Conservation (phyloP, 2,888 invertebrate genomes). For the Rutpela maculata region DNA sequence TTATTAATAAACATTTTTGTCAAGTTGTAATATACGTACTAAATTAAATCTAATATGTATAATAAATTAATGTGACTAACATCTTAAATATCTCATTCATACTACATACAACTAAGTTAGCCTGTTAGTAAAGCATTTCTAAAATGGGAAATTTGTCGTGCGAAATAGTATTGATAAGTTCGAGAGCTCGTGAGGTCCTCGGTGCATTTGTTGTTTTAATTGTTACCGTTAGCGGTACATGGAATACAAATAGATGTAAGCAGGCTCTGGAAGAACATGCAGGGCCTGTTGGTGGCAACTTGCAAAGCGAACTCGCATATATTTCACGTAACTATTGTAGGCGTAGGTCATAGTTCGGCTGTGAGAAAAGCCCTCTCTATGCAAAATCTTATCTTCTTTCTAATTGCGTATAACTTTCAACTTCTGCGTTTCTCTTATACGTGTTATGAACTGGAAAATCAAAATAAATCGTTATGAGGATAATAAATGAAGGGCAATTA, state of each 20-base stretch:
- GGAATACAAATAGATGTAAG: conserved; percentile 48
- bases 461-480: neutral
- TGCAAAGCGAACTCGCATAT: conserved; percentile 39
- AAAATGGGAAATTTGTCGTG: conserved; percentile 36
- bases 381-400: conserved; percentile 17
- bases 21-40: too few relatives aligned
- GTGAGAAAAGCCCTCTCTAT: conserved; percentile 50
- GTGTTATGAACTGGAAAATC: conserved; percentile 13
- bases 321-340: conserved; percentile 43
- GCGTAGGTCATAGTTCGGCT: conserved; percentile 57
- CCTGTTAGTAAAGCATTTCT: neutral
- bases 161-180: conserved; percentile 35
- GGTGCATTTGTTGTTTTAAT: conserved; percentile 42
- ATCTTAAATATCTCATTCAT: too few relatives aligned
- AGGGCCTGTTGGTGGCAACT: conserved; percentile 13
- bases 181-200: conserved; percentile 36
- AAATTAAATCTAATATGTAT: too few relatives aligned
- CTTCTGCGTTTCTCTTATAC: neutral
- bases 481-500: neutral
- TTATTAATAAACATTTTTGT: too few relatives aligned
- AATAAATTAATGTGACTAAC: too few relatives aligned
- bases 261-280: conserved; percentile 39
- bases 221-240: conserved; percentile 47
- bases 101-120: neutral
- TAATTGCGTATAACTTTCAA: conserved; percentile 27